phyloP scores from a whole-genome alignment of 2,888 invertebrate genomes.

The Pseudococcus longispinus region DNA sequence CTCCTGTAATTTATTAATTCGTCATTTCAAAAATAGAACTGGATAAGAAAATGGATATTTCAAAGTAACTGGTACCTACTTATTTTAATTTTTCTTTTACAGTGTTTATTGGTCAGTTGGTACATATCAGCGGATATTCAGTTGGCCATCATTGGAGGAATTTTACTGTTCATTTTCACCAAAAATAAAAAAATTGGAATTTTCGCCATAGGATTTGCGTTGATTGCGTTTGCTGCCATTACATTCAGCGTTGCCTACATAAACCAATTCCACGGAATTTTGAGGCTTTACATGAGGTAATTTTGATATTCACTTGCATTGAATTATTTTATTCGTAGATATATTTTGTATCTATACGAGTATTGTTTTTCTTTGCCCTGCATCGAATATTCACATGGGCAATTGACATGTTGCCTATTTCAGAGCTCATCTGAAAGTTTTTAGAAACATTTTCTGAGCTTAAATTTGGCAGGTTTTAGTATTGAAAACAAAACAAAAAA shows the following conservation, averaged over 20 bases:
- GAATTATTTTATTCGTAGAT: too few relatives aligned
- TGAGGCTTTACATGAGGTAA: constrained; percentile 52
- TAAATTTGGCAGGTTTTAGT: too few relatives aligned
- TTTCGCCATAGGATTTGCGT: not conserved
- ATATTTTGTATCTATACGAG: not conserved
- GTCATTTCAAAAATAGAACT: too few relatives aligned
- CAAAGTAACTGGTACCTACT: not conserved
- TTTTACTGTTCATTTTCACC: constrained; percentile 35
- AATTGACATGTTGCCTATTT: too few relatives aligned
- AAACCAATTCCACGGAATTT: constrained; percentile 47
- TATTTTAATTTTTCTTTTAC: not conserved
- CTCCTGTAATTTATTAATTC: too few relatives aligned
- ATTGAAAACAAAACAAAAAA: too few relatives aligned
- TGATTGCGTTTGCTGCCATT: not conserved
- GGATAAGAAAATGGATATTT: not conserved
- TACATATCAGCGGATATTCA: constrained; percentile 58
- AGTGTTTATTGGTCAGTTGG: constrained; percentile 58
- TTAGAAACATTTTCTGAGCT: too few relatives aligned
- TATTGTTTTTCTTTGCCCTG: too few relatives aligned
- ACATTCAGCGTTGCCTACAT: constrained; percentile 51
- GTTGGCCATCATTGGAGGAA: constrained; percentile 53
- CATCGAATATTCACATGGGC: too few relatives aligned
- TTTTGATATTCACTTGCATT: not conserved
- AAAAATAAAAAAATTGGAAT: constrained; percentile 43
- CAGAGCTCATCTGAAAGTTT: too few relatives aligned